Percentiles rank a stretch among this genome's conserved stretches.
Evolutionary conservation across 1,140 invertebrate genomes (phyloP).

Genomic region (Steinernema khuongi): DNA sequence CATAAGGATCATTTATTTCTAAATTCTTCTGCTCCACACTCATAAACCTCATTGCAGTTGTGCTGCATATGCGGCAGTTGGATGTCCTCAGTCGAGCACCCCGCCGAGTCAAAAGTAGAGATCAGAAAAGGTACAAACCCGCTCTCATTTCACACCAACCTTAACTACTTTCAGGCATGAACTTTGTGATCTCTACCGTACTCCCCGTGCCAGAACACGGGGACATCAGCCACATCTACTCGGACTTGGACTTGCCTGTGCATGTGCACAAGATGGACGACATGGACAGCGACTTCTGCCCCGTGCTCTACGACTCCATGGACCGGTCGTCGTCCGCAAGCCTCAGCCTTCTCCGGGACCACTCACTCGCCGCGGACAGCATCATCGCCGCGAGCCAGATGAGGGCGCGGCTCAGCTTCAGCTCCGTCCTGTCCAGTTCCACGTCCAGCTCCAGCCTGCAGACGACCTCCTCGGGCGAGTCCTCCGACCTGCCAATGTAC

Average conservation of each 20-base stretch:
- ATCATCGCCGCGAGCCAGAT: constrained; percentile 9
- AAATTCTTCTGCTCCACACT: background rate
- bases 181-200: background rate
- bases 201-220: background rate
- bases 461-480: background rate
- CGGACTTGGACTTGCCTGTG: background rate
- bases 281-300: background rate
- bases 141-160: background rate
- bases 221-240: background rate
- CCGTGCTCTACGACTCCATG: background rate
- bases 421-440: background rate
- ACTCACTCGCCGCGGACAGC: background rate
- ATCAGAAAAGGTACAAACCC: background rate
- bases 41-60: background rate
- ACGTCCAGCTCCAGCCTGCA: background rate
- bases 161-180: background rate
- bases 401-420: background rate
- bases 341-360: background rate
- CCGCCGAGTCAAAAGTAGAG: background rate
- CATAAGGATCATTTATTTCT: background rate
- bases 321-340: background rate
- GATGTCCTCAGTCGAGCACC: background rate
- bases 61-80: constrained; percentile 6
- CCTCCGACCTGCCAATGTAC: background rate
- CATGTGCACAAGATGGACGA: constrained; percentile 6